Evolutionary conservation across 1,140 invertebrate genomes (phyloP), one percentile per base, ranked within the genome.

Genomic region (Belonocnema kinseyi): DNA sequence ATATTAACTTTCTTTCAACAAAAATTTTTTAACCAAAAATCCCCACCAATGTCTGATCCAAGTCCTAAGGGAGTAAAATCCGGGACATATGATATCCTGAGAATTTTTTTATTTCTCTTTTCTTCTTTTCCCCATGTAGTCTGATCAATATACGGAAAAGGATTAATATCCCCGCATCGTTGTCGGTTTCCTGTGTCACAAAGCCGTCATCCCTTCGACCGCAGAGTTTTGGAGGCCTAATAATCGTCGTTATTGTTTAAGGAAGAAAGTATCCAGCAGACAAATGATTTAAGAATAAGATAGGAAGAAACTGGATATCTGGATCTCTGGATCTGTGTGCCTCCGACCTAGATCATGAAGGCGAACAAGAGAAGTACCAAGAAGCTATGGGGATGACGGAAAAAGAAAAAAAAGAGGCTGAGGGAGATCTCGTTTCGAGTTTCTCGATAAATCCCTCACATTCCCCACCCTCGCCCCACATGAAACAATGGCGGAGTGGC

Each of bases 401-500:
- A 50, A 56, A 14, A 17, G 52, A 76, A 51, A 75, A 40, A 66
- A 77, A 70, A 75, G 51, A 75, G 61, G 56, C 13, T 50, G 72
- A 80, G 76, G 82, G 82, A 81, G 80, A 80, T 82, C 74, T 79
- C 85, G 88, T 88, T 86, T 90, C 88, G 82, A 86, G 85, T 90
- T 90, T 90, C 89, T 88, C 86, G 87, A 88, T 86, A 85, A 87
- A 88, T 85, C 86, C 82, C 56, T 50, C 75, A 74, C 80, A 19
- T 75, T 76, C 66, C 71, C 53, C 19, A 61, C 78, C 75, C 84
- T 76, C 82, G 85, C 85, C 83, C 85, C 88, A 86, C 86, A 86
- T 87, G 87, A 90, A 89, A 90, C 89, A 91, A 91, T 90, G 86
- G 86, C 77, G 54, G 85, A 87, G 86, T 87, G 85, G 88, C 85